Percentiles rank a stretch among this genome's conserved stretches.
phyloP scores from a whole-genome alignment of 2,888 invertebrate genomes.

The Sussaba pulchella region DNA sequence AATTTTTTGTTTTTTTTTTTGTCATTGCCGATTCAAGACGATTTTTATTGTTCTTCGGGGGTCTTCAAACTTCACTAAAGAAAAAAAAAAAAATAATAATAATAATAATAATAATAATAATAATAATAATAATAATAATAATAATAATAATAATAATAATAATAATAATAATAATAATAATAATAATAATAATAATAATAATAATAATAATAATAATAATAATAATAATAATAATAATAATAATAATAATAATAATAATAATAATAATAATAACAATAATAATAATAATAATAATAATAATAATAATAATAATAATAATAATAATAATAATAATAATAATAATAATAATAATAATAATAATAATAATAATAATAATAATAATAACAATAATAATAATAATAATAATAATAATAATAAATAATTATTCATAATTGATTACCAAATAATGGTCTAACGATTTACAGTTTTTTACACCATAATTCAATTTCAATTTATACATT shows the following conservation, averaged over 20 bases:
- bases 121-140: background rate
- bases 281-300: background rate
- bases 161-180: background rate
- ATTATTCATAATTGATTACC: too few relatives aligned
- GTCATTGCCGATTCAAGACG: background rate
- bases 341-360: background rate
- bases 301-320: background rate
- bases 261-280: background rate
- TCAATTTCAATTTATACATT: too few relatives aligned
- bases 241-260: background rate
- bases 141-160: too few relatives aligned
- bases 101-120: background rate
- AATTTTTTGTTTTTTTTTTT: conserved; percentile 3
- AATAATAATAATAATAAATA: background rate
- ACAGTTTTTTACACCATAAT: too few relatives aligned
- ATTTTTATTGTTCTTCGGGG: background rate
- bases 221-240: background rate
- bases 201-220: background rate
- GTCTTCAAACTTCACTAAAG: background rate
- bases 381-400: background rate
- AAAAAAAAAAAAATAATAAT: too few relatives aligned
- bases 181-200: background rate
- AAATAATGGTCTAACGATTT: too few relatives aligned
- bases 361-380: background rate
- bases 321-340: background rate